Percentiles rank a stretch among this genome's conserved stretches.
phyloP scores from a whole-genome alignment of 2,888 invertebrate genomes.

The Suillia variegata region DNA sequence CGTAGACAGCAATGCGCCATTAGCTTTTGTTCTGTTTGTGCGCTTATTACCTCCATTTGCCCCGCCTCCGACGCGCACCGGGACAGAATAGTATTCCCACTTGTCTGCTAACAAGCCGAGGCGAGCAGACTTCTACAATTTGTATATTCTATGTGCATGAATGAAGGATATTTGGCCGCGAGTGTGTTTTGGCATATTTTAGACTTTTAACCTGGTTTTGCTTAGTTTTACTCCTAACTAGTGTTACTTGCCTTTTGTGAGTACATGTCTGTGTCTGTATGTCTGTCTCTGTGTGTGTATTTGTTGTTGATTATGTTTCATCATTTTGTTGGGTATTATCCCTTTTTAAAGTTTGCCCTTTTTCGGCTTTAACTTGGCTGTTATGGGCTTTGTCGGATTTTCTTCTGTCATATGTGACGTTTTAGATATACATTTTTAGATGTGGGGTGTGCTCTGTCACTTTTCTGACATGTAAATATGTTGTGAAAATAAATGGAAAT shows the following conservation, averaged over 20 bases:
- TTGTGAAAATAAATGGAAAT: too few relatives aligned
- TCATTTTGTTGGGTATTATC: too few relatives aligned
- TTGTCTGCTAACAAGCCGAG: constrained; percentile 11
- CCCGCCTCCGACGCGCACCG: background rate
- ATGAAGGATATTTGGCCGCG: background rate
- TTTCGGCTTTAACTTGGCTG: too few relatives aligned
- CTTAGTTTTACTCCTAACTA: background rate
- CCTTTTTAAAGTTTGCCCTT: too few relatives aligned
- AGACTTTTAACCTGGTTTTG: constrained; percentile 9
- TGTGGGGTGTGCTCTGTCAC: too few relatives aligned
- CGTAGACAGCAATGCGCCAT: constrained; percentile 17
- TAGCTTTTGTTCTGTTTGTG: constrained; percentile 7
- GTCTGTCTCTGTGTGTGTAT: too few relatives aligned
- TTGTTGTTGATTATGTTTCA: too few relatives aligned
- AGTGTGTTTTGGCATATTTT: constrained; percentile 3
- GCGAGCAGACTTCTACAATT: background rate
- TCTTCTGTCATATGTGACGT: too few relatives aligned
- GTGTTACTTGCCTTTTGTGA: background rate
- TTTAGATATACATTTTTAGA: too few relatives aligned
- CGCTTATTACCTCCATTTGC: background rate
- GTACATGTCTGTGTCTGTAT: too few relatives aligned
- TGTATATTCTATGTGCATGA: background rate
- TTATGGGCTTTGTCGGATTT: too few relatives aligned
- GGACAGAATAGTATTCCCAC: constrained; percentile 6
- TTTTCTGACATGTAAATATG: too few relatives aligned